phyloP scores from a whole-genome alignment of 2,797 vertebrate genomes.

The Gouania willdenowi region DNA sequence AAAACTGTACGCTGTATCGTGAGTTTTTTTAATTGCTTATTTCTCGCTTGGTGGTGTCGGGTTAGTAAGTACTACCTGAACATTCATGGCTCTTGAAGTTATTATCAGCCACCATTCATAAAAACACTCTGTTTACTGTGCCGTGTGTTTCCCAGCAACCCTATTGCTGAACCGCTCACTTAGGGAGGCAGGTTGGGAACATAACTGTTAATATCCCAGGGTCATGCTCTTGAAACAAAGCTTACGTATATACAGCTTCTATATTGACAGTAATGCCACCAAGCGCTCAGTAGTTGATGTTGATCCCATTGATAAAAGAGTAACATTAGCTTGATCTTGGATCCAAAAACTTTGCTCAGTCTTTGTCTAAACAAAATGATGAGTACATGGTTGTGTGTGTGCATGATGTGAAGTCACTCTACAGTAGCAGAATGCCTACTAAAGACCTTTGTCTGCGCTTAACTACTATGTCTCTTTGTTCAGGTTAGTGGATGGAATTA shows the following conservation, averaged over 20 bases:
- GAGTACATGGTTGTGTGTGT: not conserved
- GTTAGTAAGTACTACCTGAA: too few relatives aligned
- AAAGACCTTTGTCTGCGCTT: conserved; percentile 3
- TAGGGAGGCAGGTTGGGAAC: conserved; percentile 22
- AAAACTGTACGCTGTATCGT: not conserved
- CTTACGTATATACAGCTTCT: conserved; percentile 32
- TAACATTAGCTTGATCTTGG: not conserved
- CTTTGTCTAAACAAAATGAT: conserved; percentile 7
- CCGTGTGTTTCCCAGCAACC: conserved; percentile 68
- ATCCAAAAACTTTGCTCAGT: not conserved
- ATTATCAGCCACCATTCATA: conserved; percentile 20
- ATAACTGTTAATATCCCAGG: conserved; percentile 44
- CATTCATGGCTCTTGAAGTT: conserved; percentile 32
- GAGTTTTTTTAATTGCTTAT: too few relatives aligned
- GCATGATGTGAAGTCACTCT: conserved; percentile 4
- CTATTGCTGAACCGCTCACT: conserved; percentile 37
- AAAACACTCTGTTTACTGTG: conserved; percentile 48
- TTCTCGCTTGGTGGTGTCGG: too few relatives aligned
- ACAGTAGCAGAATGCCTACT: conserved; percentile 4
- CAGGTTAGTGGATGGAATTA: conserved; percentile 45
- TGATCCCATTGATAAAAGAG: conserved; percentile 22
- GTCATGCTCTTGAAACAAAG: conserved; percentile 40
- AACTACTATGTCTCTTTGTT: conserved; percentile 42
- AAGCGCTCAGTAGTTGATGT: conserved; percentile 16
- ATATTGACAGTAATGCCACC: conserved; percentile 47